Evolutionary conservation across 2,797 vertebrate genomes (phyloP), one percentile per base, ranked within the genome.

Genomic region (Acanthurus tractus): DNA sequence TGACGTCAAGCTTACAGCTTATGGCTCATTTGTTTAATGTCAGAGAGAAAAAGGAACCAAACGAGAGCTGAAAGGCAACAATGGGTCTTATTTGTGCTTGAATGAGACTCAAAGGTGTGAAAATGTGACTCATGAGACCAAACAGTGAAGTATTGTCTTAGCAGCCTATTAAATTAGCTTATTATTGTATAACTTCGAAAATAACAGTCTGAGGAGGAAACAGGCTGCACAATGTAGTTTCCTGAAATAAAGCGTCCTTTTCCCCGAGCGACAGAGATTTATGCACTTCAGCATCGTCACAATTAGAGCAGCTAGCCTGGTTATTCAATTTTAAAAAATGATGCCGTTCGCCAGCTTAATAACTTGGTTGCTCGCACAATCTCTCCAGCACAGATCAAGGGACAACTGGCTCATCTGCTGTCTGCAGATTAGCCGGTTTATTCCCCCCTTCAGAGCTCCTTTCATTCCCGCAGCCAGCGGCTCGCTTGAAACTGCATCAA

Each of bases 271-370:
- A 55, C 17, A 67, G 38, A 70, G 78, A 86, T 87, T 72, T 63
- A 56, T 61, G 29, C 72, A 80, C 72, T 62, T 70, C 75, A 58
- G 56, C 74, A 38, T 74, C 18, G 3, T 58, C 23, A 10, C 72
- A 85, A 87, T 90, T 80, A 63, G 54, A 73, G 65, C 38, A 25
- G 68, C 79, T 88, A 84, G 90, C 89, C 87, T 88, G 79, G 65
- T 79, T 78, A 89, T 82, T 86, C 76, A 80, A 81, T 89, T 89
- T 86, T 81, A 42, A 84, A 90, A 89, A 86, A 76, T 34, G 29
- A 9, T 65, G 80, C 52, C 86, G 78, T 87, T 89, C 82, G 83
- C 65, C 77, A 66, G 67, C 52, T 83, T 74, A 81, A 71, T n/a
- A 74, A 86, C 79, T 84, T 17, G 25, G 74, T 34, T 78, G 69